Conservation (phyloP, 2,888 invertebrate genomes). For the Galerucella nymphaeae region DNA sequence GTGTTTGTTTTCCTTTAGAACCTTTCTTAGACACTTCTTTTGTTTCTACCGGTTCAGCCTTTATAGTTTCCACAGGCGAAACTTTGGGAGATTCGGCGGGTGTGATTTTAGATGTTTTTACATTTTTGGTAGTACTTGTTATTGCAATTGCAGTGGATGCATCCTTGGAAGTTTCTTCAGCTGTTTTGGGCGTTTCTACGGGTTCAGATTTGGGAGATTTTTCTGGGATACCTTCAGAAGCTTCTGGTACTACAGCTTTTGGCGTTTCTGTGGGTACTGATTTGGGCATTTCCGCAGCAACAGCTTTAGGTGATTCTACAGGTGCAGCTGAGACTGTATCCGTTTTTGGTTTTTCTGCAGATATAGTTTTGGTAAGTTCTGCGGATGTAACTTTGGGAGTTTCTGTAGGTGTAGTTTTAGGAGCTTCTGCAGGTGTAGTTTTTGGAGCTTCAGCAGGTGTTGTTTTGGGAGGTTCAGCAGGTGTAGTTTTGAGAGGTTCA, state of each 20-base stretch:
- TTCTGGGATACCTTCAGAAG: background rate
- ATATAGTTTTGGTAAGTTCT: background rate
- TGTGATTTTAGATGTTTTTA: slow-evolving; percentile 7
- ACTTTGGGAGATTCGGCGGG: slow-evolving; percentile 14
- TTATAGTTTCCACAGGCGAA: slow-evolving; percentile 50
- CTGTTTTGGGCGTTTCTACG: slow-evolving; percentile 30
- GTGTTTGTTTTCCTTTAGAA: slow-evolving; percentile 50
- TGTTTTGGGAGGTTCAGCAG: slow-evolving; percentile 10
- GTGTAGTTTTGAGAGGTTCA: slow-evolving; percentile 13
- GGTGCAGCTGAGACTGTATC: slow-evolving; percentile 5
- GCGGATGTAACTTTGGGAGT: slow-evolving; percentile 33
- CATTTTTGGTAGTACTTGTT: slow-evolving; percentile 51
- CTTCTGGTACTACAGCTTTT: slow-evolving; percentile 12
- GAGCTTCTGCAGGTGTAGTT: background rate
- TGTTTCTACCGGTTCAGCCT: slow-evolving; percentile 26
- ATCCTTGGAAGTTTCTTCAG: slow-evolving; percentile 17
- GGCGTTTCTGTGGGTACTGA: background rate
- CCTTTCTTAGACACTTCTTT: slow-evolving; percentile 39
- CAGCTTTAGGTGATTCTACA: background rate
- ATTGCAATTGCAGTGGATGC: slow-evolving; percentile 9
- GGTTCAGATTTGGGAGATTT: slow-evolving; percentile 11
- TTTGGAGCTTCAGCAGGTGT: background rate
- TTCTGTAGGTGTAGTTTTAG: slow-evolving; percentile 35
- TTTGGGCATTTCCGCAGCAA: background rate
- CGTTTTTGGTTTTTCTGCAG: background rate